Base-by-base conservation (phyloP, 2,113 vertebrate genomes). In the Megaleporinus macrocephalus region DNA sequence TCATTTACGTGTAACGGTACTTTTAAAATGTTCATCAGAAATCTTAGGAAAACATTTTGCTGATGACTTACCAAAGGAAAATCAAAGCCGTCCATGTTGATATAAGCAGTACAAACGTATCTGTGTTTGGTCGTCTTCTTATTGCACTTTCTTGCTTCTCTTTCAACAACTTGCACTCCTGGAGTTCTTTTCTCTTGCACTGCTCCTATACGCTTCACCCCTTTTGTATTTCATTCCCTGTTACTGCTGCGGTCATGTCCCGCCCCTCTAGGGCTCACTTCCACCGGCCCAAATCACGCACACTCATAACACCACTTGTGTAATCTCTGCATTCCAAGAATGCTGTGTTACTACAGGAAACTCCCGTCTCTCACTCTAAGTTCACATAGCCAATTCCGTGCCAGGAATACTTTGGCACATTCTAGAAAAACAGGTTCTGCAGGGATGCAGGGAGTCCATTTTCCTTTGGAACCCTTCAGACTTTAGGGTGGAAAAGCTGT, bases 61-160 rank as follows among this genome's bases (percentile, higher is more conserved):
- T 72, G 47, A 9, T 41, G 18, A 80, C 72, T 80, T 16, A 84
- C 83, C 66, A 9, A 55, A 20, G 14, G 27, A 27, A 80, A 13
- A 53, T 84, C 66, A 41, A 71, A 7, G 61, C 68, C 47, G 55
- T 84, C 73, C 83, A 84, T 77, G 73, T 72, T 80, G 55, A 57
- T 49, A 59, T 22, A 53, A 78, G 24, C 1, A 53, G 20, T 27
- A 36, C 11, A 16, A 27, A 68, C 5, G 10, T 63, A 26, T 27
- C 16, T 1, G 26, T 62, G 18, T n/a, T 22, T 14, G 41, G 10
- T 26, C 5, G 55, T 22, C n/a, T 66, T 20, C 14, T 51, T 51
- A 18, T 16, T 16, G 49, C 49, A 51, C 63, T 29, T 22, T 24
- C 70, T 5, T 6, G n/a, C 12, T 41, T 20, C 41, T 62, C 22